Percentiles rank a stretch among this genome's conserved stretches.
Conservation (phyloP, 2,797 vertebrate genomes). For the Apogon hyalosoma region DNA sequence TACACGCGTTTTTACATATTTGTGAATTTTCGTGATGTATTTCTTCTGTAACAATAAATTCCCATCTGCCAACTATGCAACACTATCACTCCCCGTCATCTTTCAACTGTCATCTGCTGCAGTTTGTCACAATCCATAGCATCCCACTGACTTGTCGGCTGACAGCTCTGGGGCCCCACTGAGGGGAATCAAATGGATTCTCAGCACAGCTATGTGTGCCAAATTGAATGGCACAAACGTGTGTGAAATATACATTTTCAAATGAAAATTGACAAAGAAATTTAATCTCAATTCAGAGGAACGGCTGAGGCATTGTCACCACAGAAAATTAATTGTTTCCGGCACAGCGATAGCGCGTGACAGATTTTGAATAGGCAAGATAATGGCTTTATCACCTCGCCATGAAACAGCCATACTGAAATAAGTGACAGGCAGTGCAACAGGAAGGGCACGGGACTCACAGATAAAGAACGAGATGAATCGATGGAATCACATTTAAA, state of each 20-base stretch:
- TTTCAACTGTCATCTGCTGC: slow-evolving; percentile 63
- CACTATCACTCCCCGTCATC: slow-evolving; percentile 50
- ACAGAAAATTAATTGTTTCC: slow-evolving; percentile 76
- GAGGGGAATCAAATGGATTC: slow-evolving; percentile 66
- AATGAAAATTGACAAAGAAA: slow-evolving; percentile 75
- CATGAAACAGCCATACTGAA: slow-evolving; percentile 57
- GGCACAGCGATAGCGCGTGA: slow-evolving; percentile 56
- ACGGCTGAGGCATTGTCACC: slow-evolving; percentile 46
- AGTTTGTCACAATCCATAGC: slow-evolving; percentile 54
- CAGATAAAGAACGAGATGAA: slow-evolving; percentile 40
- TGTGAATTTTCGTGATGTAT: slow-evolving; percentile 16
- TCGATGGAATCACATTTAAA: slow-evolving; percentile 53
- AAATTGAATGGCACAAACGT: slow-evolving; percentile 44
- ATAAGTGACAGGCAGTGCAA: slow-evolving; percentile 65
- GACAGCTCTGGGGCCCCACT: slow-evolving; percentile 61
- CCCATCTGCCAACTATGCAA: slow-evolving; percentile 31
- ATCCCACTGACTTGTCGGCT: slow-evolving; percentile 47
- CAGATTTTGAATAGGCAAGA: slow-evolving; percentile 74
- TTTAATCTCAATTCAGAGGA: slow-evolving; percentile 63
- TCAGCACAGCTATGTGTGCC: slow-evolving; percentile 47
- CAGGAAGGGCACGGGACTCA: slow-evolving; percentile 25
- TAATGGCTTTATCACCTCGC: slow-evolving; percentile 78
- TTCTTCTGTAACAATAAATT: slow-evolving; percentile 13
- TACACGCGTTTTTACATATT: slow-evolving; percentile 18
- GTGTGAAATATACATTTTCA: slow-evolving; percentile 71